Base-by-base conservation (phyloP, 2,888 invertebrate species). In the Microlaimidae sp. region DNA sequence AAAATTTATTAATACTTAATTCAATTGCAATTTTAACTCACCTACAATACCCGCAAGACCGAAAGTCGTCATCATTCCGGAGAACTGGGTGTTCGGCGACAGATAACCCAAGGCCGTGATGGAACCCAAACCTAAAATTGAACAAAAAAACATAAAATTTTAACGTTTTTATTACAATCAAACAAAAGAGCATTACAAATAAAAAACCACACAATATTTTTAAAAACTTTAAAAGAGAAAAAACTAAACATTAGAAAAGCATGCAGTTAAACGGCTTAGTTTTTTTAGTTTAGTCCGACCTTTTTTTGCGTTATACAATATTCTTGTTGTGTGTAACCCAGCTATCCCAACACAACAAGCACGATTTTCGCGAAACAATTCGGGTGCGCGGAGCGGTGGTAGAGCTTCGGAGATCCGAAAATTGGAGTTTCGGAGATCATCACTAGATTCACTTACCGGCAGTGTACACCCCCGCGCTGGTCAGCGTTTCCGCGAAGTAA, bases 31-130 rank as follows among this genome's bases (percentile, higher is more conserved):
- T 10, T n/a, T 45, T 7, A 7, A 56, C 71, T 60, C 57, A 74
- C 76, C 80, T 23, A 85, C 85, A 64, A 82, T 79, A 69, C 84
- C 83, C 60, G 85, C 79, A 58, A 88, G 72, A 29, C 84, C 82
- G 60, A 88, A 79, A 0, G 85, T 85, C 0, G 86, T 84, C 41
- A 84, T 79, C 85, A 87, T 88, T 1, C 83, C 81, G 0, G 85
- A 82, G 66, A 88, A 86, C 27, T 82, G 81, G 19, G 82, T 77
- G 69, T 84, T 85, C 0, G 87, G 87, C n/a, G 85, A 82, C 0
- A 76, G 78, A 54, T 80, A 76, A 40, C 83, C 84, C 29, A 85
- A 72, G 3, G 79, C 79, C 53, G 83, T 74, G 55, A 84, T 66
- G 51, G 78, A 75, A 24, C 82, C 81, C 63, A 87, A 71, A 56